Conservation (phyloP, 2,888 invertebrate species). For the Macropis europaea region DNA sequence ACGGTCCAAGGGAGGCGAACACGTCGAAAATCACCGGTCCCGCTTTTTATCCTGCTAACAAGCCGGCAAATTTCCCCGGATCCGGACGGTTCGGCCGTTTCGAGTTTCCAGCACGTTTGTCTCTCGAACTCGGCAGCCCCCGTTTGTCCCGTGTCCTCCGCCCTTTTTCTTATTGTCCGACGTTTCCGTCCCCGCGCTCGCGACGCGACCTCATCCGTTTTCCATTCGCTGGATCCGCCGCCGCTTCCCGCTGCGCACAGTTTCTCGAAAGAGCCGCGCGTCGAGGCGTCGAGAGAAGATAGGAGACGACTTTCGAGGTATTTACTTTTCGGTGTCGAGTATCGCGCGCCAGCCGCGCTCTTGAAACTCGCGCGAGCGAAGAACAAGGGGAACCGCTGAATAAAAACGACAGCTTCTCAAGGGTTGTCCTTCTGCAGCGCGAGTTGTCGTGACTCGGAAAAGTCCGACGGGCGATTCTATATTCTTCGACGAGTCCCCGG, state of each 20-base stretch:
- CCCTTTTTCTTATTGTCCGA: neutral
- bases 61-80: constrained; percentile 17
- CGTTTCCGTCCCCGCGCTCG: neutral
- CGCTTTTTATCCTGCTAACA: constrained; percentile 30
- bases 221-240: neutral
- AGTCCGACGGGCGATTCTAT: constrained; percentile 56
- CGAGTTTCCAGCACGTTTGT: constrained; percentile 10
- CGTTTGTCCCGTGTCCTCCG: neutral
- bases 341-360: neutral
- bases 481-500: constrained; percentile 51
- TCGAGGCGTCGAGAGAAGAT: constrained; percentile 16
- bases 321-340: neutral
- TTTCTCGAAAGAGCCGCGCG: too few species aligned
- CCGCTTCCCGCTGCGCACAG: too few species aligned
- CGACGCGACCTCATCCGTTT: neutral
- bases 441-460: constrained; percentile 28
- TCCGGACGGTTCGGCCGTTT: constrained; percentile 5
- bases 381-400: neutral
- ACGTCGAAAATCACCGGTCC: constrained; percentile 28
- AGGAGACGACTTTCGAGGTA: constrained; percentile 18
- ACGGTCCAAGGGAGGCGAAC: constrained; percentile 2
- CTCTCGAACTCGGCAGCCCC: neutral
- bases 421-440: constrained; percentile 6
- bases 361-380: constrained; percentile 9
- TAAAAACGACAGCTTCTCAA: neutral